phyloP scores from a whole-genome alignment of 2,888 invertebrate genomes.

The Erebia epiphron region DNA sequence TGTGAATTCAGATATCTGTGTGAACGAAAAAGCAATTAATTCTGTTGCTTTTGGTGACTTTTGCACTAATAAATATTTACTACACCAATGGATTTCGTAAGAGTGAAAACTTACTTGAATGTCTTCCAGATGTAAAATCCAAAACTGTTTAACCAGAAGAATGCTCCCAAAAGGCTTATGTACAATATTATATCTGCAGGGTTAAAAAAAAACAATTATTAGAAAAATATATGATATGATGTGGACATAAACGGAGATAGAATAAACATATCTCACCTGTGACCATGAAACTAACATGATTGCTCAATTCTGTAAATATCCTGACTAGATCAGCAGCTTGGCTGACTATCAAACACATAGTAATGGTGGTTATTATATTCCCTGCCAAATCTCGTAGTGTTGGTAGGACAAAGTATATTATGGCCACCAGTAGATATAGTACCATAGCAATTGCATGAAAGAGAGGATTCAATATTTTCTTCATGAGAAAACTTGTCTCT shows the following conservation, averaged over 20 bases:
- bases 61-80: no score
- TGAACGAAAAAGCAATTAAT: no score
- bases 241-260: neutral
- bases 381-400: slow-evolving; percentile 92
- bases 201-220: slow-evolving; percentile 8
- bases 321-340: slow-evolving; percentile 91
- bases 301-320: slow-evolving; percentile 91
- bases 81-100: no score
- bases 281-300: slow-evolving; percentile 90
- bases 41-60: no score
- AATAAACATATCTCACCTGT: slow-evolving; percentile 82
- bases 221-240: slow-evolving; percentile 17
- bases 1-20: no score
- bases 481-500: slow-evolving; percentile 88
- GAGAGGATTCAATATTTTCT: slow-evolving; percentile 89
- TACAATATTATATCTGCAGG: slow-evolving; percentile 90
- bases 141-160: slow-evolving; percentile 93
- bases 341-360: slow-evolving; percentile 88
- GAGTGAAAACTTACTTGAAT: slow-evolving; percentile 84
- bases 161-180: slow-evolving; percentile 89
- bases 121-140: slow-evolving; percentile 95
- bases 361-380: slow-evolving; percentile 92
- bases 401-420: slow-evolving; percentile 92
- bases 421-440: slow-evolving; percentile 87
- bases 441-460: slow-evolving; percentile 89